These are phyloP conservation scores for Notodonta dromedarius DNA, from an alignment of 2,888 invertebrate genomes.

Conservation along the genomic window DNA sequence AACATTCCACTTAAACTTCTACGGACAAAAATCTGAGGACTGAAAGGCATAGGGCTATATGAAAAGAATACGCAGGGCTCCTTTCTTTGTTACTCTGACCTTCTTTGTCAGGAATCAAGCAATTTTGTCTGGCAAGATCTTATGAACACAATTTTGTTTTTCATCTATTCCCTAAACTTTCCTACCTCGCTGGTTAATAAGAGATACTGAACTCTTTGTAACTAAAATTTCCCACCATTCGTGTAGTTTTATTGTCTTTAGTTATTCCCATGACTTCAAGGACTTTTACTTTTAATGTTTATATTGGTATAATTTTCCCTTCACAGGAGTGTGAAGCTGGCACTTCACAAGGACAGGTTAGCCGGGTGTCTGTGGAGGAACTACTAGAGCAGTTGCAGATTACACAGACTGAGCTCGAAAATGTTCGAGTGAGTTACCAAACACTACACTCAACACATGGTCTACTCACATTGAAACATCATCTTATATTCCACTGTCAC, in stretches of 20 bases:
- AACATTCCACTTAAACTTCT: too few species aligned
- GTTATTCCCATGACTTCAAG: conserved; percentile 8
- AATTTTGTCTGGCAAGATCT: too few species aligned
- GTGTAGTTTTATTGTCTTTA: conserved; percentile 6
- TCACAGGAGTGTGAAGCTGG: conserved; percentile 68
- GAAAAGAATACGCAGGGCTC: too few species aligned
- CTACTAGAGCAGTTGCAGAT: conserved; percentile 92
- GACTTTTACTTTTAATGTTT: not conserved
- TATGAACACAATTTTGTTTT: too few species aligned
- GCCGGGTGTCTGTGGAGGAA: conserved; percentile 91
- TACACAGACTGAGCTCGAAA: conserved; percentile 94
- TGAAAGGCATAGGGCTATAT: too few species aligned
- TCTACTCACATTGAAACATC: conserved; percentile 35
- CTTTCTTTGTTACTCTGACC: too few species aligned
- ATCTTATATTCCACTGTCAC: conserved; percentile 13
- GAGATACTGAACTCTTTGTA: too few species aligned
- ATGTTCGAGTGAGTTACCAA: conserved; percentile 89
- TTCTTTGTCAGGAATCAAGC: too few species aligned
- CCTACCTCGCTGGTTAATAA: too few species aligned
- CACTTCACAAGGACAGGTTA: conserved; percentile 81
- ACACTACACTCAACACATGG: conserved; percentile 8
- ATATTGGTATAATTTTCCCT: conserved; percentile 8
- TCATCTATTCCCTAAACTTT: too few species aligned
- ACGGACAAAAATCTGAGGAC: too few species aligned
- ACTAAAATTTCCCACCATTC: too few species aligned